Conservation (phyloP, 2,888 invertebrate species). For the Pyrocoelia pectoralis region DNA sequence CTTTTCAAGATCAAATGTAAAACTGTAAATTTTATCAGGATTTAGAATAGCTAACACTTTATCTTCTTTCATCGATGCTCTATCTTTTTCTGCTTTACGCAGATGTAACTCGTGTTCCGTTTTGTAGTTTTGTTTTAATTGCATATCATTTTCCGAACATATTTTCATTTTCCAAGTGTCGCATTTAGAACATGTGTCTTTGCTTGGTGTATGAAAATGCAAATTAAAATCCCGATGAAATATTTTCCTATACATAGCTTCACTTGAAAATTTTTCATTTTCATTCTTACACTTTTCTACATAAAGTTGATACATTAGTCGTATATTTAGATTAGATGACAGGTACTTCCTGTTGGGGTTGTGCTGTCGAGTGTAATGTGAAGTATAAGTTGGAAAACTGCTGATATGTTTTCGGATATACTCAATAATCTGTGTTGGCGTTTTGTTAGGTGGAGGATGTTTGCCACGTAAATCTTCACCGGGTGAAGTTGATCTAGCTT, state of each 20-base stretch:
- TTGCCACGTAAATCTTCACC: background rate
- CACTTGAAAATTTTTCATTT: background rate
- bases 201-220: conserved; percentile 35
- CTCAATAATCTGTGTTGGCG: background rate
- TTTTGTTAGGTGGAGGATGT: conserved; percentile 1
- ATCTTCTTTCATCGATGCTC: background rate
- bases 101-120: conserved; percentile 16
- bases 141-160: no score
- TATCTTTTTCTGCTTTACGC: conserved; percentile 19
- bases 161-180: conserved; percentile 5
- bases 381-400: background rate
- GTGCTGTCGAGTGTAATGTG: background rate
- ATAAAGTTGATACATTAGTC: background rate
- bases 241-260: background rate
- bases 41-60: background rate
- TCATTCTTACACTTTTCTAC: background rate
- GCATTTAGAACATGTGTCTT: conserved; percentile 34
- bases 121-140: background rate
- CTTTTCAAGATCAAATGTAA: conserved; percentile 35
- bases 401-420: background rate
- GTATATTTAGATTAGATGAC: background rate
- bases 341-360: background rate
- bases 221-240: conserved; percentile 30
- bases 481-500: background rate
- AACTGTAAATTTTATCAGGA: background rate